Conservation (phyloP, 1,140 invertebrate genomes). For the Zaprionus ghesquierei region DNA sequence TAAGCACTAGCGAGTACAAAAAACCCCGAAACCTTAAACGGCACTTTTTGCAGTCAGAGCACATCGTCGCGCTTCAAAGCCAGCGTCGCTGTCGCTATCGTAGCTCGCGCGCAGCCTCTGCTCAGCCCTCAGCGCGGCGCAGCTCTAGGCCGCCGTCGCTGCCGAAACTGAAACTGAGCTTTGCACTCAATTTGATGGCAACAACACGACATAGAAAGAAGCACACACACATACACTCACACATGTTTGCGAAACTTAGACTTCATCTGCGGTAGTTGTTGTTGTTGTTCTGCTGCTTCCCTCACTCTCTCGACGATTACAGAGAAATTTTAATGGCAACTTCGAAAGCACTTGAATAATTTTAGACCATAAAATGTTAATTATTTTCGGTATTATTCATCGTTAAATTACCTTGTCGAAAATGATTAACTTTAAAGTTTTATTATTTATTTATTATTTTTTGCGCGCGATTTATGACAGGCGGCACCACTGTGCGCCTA, state of each 20-base stretch:
- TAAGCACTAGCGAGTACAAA: conserved; percentile 39
- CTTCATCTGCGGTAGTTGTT: not conserved
- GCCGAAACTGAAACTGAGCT: conserved; percentile 56
- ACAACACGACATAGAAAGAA: conserved; percentile 2
- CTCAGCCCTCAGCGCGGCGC: conserved; percentile 4
- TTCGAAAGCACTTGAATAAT: not conserved
- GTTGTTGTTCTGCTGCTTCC: conserved; percentile 1
- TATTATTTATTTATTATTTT: not conserved
- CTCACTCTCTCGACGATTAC: not conserved
- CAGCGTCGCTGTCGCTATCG: conserved; percentile 30
- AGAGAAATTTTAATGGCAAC: not conserved
- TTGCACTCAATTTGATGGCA: conserved; percentile 72
- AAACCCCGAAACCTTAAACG: conserved; percentile 66
- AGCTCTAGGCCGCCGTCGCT: conserved; percentile 45
- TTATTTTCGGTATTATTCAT: not conserved
- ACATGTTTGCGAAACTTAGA: conserved; percentile 36
- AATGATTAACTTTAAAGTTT: not conserved
- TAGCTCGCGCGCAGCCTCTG: too few relatives aligned
- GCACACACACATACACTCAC: not conserved
- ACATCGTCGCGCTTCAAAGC: conserved; percentile 55
- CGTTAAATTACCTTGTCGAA: not conserved
- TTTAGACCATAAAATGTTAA: not conserved
- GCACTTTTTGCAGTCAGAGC: conserved; percentile 74
- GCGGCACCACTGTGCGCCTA: conserved; percentile 37
- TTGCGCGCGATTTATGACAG: not conserved